Percentiles rank a stretch among this genome's conserved stretches.
phyloP scores from a whole-genome alignment of 2,888 invertebrate species.

The Lissocephala sabroskyi region DNA sequence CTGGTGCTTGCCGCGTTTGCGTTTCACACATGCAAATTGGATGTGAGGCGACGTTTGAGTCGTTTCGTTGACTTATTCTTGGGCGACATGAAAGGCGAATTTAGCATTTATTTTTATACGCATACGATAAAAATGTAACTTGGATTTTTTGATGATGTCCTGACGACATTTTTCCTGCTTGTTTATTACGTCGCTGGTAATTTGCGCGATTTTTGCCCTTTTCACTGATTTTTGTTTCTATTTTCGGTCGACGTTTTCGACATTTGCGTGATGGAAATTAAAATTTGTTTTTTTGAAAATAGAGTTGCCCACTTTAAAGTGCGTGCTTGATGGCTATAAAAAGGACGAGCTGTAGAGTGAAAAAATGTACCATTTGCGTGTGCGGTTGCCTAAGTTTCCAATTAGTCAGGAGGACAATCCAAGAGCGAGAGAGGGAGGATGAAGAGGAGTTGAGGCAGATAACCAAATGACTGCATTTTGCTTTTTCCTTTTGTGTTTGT shows the following conservation, averaged over 20 bases:
- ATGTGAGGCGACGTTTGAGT: conserved; percentile 12
- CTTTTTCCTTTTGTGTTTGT: too few species aligned
- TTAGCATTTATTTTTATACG: conserved; percentile 22
- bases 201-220: not conserved
- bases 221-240: conserved; percentile 16
- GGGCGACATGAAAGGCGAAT: conserved; percentile 6
- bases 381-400: not conserved
- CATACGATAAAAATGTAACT: conserved; percentile 23
- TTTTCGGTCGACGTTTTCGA: conserved; percentile 25
- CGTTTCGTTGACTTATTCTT: conserved; percentile 7
- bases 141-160: conserved; percentile 9
- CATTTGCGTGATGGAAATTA: conserved; percentile 41
- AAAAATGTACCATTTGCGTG: conserved; percentile 45
- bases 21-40: conserved; percentile 33
- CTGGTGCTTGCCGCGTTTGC: not conserved
- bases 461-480: not conserved
- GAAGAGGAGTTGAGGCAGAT: not conserved
- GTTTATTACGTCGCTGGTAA: too few species aligned
- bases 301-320: conserved; percentile 60
- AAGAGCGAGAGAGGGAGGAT: not conserved
- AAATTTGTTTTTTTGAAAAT: not conserved
- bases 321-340: conserved; percentile 58
- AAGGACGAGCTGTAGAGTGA: conserved; percentile 18
- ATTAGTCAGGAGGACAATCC: too few species aligned
- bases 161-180: too few species aligned